Conservation (phyloP, 2,113 vertebrate species). For the Tyrannus savana region DNA sequence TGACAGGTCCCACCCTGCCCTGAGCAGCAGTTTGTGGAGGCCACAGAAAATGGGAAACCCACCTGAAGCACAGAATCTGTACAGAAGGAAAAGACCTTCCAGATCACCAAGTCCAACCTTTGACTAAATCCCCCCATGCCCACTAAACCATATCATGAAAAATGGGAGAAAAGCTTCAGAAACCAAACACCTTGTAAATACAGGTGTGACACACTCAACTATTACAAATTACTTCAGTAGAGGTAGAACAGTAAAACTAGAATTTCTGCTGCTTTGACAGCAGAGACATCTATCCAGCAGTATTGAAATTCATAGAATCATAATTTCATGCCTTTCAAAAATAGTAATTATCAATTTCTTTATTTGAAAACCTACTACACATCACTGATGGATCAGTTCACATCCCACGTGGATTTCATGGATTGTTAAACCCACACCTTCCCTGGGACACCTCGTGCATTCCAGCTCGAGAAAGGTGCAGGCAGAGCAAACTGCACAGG, state of each 20-base stretch:
- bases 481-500: neutral
- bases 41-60: neutral
- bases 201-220: neutral
- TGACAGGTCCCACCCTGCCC: neutral
- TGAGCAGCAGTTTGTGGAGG: fast-evolving
- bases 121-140: neutral
- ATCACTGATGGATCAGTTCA: neutral
- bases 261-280: neutral
- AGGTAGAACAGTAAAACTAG: neutral
- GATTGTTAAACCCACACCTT: neutral
- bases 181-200: neutral
- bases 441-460: neutral
- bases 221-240: neutral
- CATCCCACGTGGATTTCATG: too few relatives aligned
- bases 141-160: neutral
- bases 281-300: neutral
- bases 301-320: neutral
- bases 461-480: neutral
- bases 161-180: neutral
- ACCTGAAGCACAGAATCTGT: neutral
- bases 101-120: neutral
- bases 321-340: neutral
- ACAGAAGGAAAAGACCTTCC: neutral
- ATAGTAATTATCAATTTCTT: neutral
- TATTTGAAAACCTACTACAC: neutral